These are phyloP conservation scores for Brachionus sp. DNA, from an alignment of 1,140 invertebrate genomes.

Conservation along the genomic window DNA sequence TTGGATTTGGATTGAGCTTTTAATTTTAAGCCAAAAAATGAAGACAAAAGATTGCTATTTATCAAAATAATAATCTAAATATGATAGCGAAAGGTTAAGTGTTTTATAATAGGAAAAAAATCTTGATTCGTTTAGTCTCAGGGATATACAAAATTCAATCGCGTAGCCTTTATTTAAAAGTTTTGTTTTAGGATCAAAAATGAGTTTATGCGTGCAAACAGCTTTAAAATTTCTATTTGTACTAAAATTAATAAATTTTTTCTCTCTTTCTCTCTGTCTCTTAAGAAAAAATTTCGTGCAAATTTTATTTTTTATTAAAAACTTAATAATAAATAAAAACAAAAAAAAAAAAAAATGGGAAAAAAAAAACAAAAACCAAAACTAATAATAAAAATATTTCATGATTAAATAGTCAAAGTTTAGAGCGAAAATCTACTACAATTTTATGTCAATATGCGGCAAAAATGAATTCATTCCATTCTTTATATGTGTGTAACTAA, in stretches of 20 bases:
- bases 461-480: background rate
- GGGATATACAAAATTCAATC: background rate
- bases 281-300: background rate
- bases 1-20: background rate
- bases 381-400: background rate
- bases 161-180: background rate
- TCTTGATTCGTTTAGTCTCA: background rate
- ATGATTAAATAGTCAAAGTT: background rate
- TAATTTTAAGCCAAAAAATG: background rate
- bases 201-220: background rate
- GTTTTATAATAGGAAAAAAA: background rate
- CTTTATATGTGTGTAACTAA: conserved; percentile 3
- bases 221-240: background rate
- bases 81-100: background rate
- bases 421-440: background rate
- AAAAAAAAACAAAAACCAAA: background rate
- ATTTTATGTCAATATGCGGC: background rate
- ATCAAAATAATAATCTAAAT: background rate
- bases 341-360: background rate
- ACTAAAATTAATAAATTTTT: too few relatives aligned
- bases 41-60: background rate
- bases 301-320: background rate
- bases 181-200: background rate
- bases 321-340: background rate
- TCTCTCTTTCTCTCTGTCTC: background rate